Percentiles rank a stretch among this genome's conserved stretches.
phyloP scores from a whole-genome alignment of 1,140 invertebrate genomes.

The Mesaphorura yosii region DNA sequence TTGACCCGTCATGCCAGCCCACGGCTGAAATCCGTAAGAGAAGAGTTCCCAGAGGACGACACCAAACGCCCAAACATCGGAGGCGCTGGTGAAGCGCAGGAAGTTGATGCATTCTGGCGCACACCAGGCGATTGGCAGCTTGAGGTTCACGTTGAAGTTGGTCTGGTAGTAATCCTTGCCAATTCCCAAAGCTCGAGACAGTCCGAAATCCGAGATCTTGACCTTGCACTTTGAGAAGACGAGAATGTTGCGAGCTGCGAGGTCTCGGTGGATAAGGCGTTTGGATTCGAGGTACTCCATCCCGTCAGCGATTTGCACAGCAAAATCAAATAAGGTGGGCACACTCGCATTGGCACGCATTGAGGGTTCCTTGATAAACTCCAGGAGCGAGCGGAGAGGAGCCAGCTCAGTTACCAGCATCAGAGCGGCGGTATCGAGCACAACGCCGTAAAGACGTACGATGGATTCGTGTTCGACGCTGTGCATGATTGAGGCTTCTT shows the following conservation, averaged over 20 bases:
- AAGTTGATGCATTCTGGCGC: conserved; percentile 96
- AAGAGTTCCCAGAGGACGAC: conserved; percentile 99
- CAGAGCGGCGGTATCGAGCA: conserved; percentile 81
- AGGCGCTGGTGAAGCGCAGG: conserved; percentile 85
- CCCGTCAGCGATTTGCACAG: conserved; percentile 87
- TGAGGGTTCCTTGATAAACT: conserved; percentile 87
- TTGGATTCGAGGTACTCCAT: conserved; percentile 92
- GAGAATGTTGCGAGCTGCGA: conserved; percentile 88
- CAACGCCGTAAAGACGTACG: conserved; percentile 91
- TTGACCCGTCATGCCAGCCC: conserved; percentile 87
- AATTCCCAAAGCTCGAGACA: conserved; percentile 87
- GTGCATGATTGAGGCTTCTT: conserved; percentile 97
- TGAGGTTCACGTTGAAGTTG: conserved; percentile 95
- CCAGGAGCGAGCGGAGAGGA: conserved; percentile 80
- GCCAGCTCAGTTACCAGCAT: conserved; percentile 96
- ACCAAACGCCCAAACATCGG: conserved; percentile 95
- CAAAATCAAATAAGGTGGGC: conserved; percentile 75
- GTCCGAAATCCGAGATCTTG: conserved; percentile 95
- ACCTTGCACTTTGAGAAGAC: conserved; percentile 93
- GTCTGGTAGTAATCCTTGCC: conserved; percentile 99
- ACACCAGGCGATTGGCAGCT: conserved; percentile 97
- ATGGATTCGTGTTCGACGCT: conserved; percentile 93
- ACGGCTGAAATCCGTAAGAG: conserved; percentile 89
- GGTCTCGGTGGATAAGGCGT: conserved; percentile 84
- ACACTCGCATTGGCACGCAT: conserved; percentile 79